Conservation (phyloP, 2,888 invertebrate genomes). For the Polydrusus cervinus region DNA sequence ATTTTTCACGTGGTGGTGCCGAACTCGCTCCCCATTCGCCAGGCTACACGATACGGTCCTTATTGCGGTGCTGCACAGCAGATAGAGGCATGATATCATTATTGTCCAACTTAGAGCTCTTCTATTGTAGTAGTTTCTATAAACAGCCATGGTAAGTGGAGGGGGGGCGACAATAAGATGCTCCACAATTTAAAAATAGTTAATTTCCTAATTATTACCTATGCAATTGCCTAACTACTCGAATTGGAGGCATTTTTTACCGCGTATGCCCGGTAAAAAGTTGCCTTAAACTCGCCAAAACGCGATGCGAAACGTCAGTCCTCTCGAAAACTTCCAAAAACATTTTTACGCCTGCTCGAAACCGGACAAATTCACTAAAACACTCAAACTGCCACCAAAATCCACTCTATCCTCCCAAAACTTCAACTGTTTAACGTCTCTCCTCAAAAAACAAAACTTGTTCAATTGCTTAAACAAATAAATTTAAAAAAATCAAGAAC, state of each 20-base stretch:
- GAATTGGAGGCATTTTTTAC: constrained; percentile 35
- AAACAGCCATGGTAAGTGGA: constrained; percentile 63
- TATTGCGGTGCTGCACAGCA: constrained; percentile 63
- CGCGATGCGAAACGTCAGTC: constrained; percentile 13
- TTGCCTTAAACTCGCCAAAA: constrained; percentile 21
- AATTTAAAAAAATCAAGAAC: constrained; percentile 29
- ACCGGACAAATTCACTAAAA: background rate
- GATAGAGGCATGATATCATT: constrained; percentile 64
- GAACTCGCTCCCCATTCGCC: constrained; percentile 60
- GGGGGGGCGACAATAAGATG: constrained; percentile 22
- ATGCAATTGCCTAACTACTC: constrained; percentile 52
- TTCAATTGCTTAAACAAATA: constrained; percentile 31
- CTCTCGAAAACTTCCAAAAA: constrained; percentile 32
- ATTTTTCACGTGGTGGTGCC: constrained; percentile 59
- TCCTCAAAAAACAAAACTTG: background rate
- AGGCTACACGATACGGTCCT: constrained; percentile 57
- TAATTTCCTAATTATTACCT: constrained; percentile 43
- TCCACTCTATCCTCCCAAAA: constrained; percentile 11
- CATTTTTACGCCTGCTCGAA: constrained; percentile 31
- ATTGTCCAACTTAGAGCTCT: constrained; percentile 62
- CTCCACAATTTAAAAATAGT: constrained; percentile 16
- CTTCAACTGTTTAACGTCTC: background rate
- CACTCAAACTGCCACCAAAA: constrained; percentile 13
- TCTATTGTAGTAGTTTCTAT: constrained; percentile 63
- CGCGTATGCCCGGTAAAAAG: constrained; percentile 45